Evolutionary conservation across 2,888 invertebrate genomes (phyloP).

Genomic region (Prosapia bicincta): DNA sequence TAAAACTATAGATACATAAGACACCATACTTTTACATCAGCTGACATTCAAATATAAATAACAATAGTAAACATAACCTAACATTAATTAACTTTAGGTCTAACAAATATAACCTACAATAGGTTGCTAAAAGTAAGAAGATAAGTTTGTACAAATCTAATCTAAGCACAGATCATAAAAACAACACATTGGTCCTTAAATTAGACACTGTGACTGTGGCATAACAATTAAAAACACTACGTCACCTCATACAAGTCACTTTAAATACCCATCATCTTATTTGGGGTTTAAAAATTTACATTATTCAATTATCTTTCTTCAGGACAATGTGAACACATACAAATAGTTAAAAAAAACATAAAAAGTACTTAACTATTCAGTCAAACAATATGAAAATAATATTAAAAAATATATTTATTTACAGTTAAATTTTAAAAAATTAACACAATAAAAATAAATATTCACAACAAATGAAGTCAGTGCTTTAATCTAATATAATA

Average conservation of each 20-base stretch:
- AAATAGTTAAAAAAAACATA: background rate
- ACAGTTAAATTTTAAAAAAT: background rate
- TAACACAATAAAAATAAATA: background rate
- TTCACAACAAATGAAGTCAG: background rate
- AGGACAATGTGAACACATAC: background rate
- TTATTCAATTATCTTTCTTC: background rate
- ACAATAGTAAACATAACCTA: background rate
- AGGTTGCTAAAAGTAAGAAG: too few species aligned
- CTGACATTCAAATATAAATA: background rate
- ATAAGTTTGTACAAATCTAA: conserved; percentile 22
- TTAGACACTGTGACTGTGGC: background rate
- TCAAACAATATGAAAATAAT: background rate
- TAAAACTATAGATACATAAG: too few species aligned
- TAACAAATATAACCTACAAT: too few species aligned
- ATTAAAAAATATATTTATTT: background rate
- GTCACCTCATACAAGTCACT: background rate
- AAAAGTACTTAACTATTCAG: background rate
- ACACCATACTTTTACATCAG: background rate
- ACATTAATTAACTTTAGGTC: background rate
- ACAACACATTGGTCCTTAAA: conserved; percentile 11
- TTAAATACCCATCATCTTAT: background rate
- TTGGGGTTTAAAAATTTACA: background rate
- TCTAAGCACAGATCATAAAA: conserved; percentile 16
- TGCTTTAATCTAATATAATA: background rate
- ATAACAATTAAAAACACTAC: background rate